phyloP scores from a whole-genome alignment of 2,888 invertebrate genomes.

The Alentia gelatinosa region DNA sequence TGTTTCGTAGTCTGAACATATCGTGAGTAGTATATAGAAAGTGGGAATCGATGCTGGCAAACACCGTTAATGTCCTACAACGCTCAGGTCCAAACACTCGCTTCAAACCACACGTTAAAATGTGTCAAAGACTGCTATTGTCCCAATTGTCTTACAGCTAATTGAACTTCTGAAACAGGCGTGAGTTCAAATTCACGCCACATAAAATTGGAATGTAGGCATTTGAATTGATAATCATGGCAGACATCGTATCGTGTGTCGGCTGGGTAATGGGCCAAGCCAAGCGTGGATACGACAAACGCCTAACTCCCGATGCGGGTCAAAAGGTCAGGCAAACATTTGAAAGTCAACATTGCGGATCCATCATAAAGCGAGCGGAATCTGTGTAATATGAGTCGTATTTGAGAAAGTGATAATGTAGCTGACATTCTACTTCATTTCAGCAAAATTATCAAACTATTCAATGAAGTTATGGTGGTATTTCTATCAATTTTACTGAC shows the following conservation, averaged over 20 bases:
- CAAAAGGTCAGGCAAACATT: slow-evolving; percentile 2
- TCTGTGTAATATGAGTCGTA: background rate
- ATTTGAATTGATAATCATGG: background rate
- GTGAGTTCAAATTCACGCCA: background rate
- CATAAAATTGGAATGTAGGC: background rate
- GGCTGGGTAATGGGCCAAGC: background rate
- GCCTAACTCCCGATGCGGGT: background rate
- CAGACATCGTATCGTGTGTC: background rate
- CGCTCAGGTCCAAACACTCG: too few relatives aligned
- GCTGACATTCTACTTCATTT: background rate
- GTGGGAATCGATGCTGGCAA: background rate
- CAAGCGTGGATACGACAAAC: background rate
- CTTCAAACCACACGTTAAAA: too few relatives aligned
- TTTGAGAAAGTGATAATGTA: background rate
- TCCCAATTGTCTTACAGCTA: too few relatives aligned
- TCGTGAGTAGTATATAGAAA: background rate
- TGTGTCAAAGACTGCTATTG: too few relatives aligned
- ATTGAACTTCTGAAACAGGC: background rate
- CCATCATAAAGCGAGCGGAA: background rate
- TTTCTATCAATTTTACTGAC: background rate
- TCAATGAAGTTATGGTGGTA: background rate
- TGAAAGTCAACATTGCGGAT: background rate
- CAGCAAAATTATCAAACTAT: background rate
- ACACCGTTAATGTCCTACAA: background rate
- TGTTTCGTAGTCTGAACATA: background rate